Evolutionary conservation across 2,888 invertebrate genomes (phyloP).

Genomic region (Philereme transversata): DNA sequence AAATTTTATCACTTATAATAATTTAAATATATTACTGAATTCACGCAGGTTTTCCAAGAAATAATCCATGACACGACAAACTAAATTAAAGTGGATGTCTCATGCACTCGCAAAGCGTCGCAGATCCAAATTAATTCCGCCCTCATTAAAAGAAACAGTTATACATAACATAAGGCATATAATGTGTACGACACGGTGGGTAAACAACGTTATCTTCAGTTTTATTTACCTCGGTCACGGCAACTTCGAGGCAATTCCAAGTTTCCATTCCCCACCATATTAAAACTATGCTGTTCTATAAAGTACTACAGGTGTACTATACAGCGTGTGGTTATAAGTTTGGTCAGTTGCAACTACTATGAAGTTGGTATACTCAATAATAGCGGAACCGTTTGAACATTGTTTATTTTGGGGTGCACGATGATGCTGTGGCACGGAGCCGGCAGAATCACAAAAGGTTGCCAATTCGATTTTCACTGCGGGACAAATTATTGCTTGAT

Average conservation of each 20-base stretch:
- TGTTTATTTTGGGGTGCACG: too few species aligned
- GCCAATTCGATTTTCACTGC: too few species aligned
- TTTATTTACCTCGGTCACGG: conserved; percentile 23
- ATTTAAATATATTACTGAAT: too few species aligned
- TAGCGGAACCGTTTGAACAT: too few species aligned
- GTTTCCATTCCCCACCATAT: conserved; percentile 7
- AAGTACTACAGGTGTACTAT: neutral
- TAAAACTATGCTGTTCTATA: neutral
- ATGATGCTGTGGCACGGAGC: too few species aligned
- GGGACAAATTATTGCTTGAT: too few species aligned
- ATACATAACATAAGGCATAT: conserved; percentile 6
- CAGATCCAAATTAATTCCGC: conserved; percentile 4
- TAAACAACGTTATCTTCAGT: conserved; percentile 19
- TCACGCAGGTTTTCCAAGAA: too few species aligned
- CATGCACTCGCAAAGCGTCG: neutral
- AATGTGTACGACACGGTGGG: conserved; percentile 13
- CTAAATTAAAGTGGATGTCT: neutral
- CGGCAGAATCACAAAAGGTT: too few species aligned
- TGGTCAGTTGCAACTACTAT: neutral
- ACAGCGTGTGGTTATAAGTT: neutral
- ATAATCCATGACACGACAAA: too few species aligned
- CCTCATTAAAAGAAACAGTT: conserved; percentile 22
- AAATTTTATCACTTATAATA: too few species aligned
- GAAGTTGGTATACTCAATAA: conserved; percentile 1
- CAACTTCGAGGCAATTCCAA: conserved; percentile 11